Percentiles rank a stretch among this genome's conserved stretches.
phyloP scores from a whole-genome alignment of 2,888 invertebrate species.

The Phengaris alcon region DNA sequence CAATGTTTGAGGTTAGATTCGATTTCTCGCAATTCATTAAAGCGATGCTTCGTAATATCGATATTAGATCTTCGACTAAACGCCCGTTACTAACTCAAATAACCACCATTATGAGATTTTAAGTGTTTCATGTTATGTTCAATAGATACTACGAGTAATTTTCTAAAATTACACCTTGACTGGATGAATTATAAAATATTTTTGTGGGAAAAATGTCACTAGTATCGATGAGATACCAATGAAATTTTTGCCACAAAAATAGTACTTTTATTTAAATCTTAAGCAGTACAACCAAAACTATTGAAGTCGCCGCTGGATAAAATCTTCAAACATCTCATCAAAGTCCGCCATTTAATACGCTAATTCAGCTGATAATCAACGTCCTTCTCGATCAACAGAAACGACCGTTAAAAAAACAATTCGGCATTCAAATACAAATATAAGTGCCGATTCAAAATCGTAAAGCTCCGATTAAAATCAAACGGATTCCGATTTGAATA shows the following conservation, averaged over 20 bases:
- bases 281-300: not conserved
- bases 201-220: not conserved
- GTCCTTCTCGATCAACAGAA: not conserved
- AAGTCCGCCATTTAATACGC: constrained; percentile 1
- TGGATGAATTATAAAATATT: not conserved
- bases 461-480: constrained; percentile 38
- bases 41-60: constrained; percentile 55
- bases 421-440: constrained; percentile 30
- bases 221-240: not conserved
- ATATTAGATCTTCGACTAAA: constrained; percentile 51
- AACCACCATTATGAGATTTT: constrained; percentile 32
- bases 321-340: not conserved
- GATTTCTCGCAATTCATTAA: constrained; percentile 58
- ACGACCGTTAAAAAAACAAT: constrained; percentile 15
- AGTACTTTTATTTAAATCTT: not conserved
- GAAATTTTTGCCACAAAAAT: not conserved
- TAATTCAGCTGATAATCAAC: constrained; percentile 12
- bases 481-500: constrained; percentile 37
- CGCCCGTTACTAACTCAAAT: constrained; percentile 49
- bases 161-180: not conserved
- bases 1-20: constrained; percentile 64
- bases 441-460: constrained; percentile 31
- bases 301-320: constrained; percentile 3
- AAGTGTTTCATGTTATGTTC: constrained; percentile 26
- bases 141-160: not conserved